phyloP scores from a whole-genome alignment of 2,888 invertebrate genomes.

The Lottia scabra region DNA sequence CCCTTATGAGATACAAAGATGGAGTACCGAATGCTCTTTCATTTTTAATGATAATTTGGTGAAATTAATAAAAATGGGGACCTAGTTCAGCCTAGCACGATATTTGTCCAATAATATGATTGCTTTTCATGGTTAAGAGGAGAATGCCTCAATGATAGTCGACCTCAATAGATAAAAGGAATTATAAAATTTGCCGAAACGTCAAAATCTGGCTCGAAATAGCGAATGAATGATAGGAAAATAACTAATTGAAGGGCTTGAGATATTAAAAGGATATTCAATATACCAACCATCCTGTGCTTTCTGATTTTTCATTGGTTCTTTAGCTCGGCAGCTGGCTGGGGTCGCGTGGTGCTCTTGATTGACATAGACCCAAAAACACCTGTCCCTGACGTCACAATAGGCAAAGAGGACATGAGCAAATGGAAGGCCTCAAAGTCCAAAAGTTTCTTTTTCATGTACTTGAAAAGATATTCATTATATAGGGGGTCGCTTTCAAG shows the following conservation, averaged over 20 bases:
- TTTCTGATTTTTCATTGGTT: slow-evolving; percentile 45
- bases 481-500: too few relatives aligned
- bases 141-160: too few relatives aligned
- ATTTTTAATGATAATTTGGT: too few relatives aligned
- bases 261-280: not conserved
- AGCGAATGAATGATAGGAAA: not conserved
- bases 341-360: slow-evolving; percentile 51
- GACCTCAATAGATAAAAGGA: not conserved
- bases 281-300: slow-evolving; percentile 9
- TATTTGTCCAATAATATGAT: too few relatives aligned
- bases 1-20: too few relatives aligned
- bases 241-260: not conserved
- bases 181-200: slow-evolving; percentile 1
- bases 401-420: slow-evolving; percentile 29
- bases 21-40: too few relatives aligned
- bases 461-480: too few relatives aligned
- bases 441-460: not conserved
- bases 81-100: too few relatives aligned
- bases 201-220: not conserved
- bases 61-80: too few relatives aligned
- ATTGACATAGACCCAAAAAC: slow-evolving; percentile 35
- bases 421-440: not conserved
- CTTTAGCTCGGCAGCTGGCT: slow-evolving; percentile 44
- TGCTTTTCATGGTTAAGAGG: too few relatives aligned
- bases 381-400: slow-evolving; percentile 60